Base-by-base conservation (phyloP, 2,113 vertebrate species). In the Syrrhaptes paradoxus region DNA sequence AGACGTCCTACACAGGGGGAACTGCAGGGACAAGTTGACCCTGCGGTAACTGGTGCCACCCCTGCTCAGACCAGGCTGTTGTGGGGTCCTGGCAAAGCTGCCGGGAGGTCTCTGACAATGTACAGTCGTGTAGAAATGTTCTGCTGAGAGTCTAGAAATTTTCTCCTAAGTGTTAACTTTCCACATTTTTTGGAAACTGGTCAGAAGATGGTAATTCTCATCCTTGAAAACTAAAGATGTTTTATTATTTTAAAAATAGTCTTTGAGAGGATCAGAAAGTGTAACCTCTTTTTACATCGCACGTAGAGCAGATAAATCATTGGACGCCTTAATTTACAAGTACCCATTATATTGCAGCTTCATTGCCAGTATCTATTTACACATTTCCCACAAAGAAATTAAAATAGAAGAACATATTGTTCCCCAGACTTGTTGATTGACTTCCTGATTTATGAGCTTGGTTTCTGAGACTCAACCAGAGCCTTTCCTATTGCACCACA, bases 351-450 rank as follows among this genome's bases (percentile, higher is more conserved):
- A 96, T 92, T 90, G 62, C 95, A 94, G 91, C 57, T 94, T 81
- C 93, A 66, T 93, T 94, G 92, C 97, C 96, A 97, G 94, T 95
- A 66, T 96, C 77, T 75, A 90, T 93, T 93, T 94, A 96, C 76
- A 93, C 77, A 89, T 81, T 92, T 85, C 91, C 79, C 91, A 97
- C 96, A 97, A 96, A 95, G 93, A 96, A 96, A 83, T 97, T 95
- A 97, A 97, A 90, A 96, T 89, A 96, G 96, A 95, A 95, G 93
- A 96, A 83, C 93, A 97, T 95, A 95, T 92, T 94, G 96, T 95
- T 96, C 94, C 89, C 90, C 51, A 97, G 86, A 81, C 78, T 97
- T 96, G 94, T 96, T 90, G 74, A 90, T 81, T 96, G 96, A 95
- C 89, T 97, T 96, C 57, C 78, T 96, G 95, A 97, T 97, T 96